Evolutionary conservation across 2,113 vertebrate genomes (phyloP).

Genomic region (Stercorarius parasiticus): DNA sequence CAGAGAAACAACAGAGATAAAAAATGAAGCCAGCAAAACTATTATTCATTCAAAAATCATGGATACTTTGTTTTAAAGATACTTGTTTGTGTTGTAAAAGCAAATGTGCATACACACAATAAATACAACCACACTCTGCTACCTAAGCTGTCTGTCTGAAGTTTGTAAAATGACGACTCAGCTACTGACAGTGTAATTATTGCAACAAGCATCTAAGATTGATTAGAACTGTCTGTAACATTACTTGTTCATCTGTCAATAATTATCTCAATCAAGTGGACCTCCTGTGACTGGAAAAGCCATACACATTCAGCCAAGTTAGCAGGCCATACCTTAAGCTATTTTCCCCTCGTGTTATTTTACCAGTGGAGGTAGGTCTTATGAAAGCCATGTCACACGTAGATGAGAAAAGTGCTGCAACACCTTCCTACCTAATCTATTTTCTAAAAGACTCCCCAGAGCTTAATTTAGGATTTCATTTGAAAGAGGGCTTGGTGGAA

Average conservation of each 20-base stretch:
- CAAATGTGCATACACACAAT: background rate
- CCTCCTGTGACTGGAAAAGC: background rate
- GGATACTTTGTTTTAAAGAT: background rate
- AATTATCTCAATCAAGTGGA: background rate
- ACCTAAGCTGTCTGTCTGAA: background rate
- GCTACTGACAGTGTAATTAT: background rate
- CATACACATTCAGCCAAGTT: background rate
- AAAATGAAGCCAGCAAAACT: background rate
- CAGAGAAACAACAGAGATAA: background rate
- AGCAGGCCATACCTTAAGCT: background rate
- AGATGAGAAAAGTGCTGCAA: background rate
- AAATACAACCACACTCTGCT: background rate
- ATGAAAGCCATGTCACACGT: accelerated
- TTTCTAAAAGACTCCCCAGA: background rate
- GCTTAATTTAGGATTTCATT: background rate
- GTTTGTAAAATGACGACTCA: background rate
- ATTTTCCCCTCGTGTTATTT: background rate
- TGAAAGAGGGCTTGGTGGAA: background rate
- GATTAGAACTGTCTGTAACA: background rate
- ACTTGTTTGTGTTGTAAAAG: background rate
- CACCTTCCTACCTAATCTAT: background rate
- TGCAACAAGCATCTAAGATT: background rate
- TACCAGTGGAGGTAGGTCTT: background rate
- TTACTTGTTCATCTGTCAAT: background rate
- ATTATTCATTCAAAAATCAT: background rate